A percentile compares a stretch with the other conserved stretches of the same genome.
phyloP scores from a whole-genome alignment of 1,140 invertebrate genomes.

The Heliconius hermathena region DNA sequence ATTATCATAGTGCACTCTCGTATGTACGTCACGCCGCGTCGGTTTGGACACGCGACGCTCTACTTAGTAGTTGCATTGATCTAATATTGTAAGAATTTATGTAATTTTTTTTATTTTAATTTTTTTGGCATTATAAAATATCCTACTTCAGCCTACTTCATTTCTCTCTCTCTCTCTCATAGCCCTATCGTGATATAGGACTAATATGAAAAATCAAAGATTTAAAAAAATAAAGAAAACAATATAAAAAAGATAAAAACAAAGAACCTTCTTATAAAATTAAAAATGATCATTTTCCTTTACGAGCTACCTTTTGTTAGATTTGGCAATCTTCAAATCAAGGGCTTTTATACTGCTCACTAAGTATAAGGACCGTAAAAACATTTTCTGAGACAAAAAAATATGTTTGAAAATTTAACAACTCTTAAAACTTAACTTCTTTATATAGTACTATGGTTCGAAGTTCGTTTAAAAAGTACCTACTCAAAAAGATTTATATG shows the following conservation, averaged over 20 bases:
- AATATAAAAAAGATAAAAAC: neutral
- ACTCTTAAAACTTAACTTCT: too few species aligned
- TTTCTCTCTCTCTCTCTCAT: too few species aligned
- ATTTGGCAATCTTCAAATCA: neutral
- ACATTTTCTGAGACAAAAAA: neutral
- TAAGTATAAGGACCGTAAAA: neutral
- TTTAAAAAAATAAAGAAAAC: too few species aligned
- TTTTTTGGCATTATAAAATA: neutral
- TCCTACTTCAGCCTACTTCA: too few species aligned
- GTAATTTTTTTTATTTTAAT: neutral
- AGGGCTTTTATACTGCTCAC: neutral
- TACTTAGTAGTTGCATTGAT: neutral
- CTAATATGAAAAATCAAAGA: too few species aligned
- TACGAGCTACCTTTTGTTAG: conserved; percentile 3
- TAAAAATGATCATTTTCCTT: neutral
- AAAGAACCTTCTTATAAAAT: neutral
- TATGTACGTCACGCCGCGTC: neutral
- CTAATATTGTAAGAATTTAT: neutral
- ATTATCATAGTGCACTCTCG: conserved; percentile 2
- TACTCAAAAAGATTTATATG: too few species aligned
- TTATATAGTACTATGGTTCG: too few species aligned
- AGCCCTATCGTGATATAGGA: too few species aligned
- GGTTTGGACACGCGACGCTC: neutral
- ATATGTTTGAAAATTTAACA: too few species aligned
- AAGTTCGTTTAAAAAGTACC: too few species aligned